Conservation (phyloP, 2,888 invertebrate genomes). For the Chaetogeoica ovagalla region DNA sequence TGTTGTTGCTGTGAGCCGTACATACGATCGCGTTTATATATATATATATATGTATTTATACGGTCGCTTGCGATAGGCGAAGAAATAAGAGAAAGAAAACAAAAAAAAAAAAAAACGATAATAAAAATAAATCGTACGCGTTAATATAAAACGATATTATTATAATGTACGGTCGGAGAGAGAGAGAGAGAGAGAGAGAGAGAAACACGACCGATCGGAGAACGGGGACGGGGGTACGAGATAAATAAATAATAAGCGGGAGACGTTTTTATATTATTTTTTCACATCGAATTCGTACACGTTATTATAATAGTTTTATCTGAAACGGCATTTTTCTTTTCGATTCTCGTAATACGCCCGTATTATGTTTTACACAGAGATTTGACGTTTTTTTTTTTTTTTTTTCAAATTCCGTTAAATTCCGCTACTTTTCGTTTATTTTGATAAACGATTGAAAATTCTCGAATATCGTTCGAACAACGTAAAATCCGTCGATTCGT, state of each 20-base stretch:
- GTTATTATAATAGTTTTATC: no score
- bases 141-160: background rate
- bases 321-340: no score
- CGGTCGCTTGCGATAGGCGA: background rate
- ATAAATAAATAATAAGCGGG: background rate
- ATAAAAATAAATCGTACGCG: background rate
- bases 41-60: background rate
- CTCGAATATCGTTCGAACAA: no score
- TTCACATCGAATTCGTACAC: no score
- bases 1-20: background rate
- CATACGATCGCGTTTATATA: background rate
- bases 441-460: no score
- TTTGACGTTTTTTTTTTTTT: no score
- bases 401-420: no score
- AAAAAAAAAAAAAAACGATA: slow-evolving; percentile 8
- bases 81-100: background rate
- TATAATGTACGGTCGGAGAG: background rate
- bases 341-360: no score
- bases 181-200: background rate
- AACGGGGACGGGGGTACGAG: background rate
- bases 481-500: no score
- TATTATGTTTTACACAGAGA: no score
- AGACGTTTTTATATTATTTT: no score
- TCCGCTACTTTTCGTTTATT: no score
- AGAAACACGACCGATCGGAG: background rate